These are phyloP conservation scores for Mus spicilegus DNA, from an alignment of 2,113 vertebrate genomes.

Conservation along the genomic window DNA sequence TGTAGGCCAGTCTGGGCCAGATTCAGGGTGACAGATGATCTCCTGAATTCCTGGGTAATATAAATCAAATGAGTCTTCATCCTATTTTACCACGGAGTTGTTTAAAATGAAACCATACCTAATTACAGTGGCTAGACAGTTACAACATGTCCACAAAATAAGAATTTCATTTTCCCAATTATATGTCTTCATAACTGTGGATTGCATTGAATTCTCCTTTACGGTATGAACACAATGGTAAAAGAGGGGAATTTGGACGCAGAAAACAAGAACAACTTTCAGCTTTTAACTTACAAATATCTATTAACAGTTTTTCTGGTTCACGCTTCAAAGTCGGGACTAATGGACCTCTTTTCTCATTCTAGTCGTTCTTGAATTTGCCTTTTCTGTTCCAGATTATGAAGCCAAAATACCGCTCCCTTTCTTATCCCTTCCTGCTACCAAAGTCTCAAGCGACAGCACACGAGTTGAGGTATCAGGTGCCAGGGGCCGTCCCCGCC, in stretches of 20 bases:
- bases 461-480: slow-evolving; percentile 90
- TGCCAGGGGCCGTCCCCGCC: slow-evolving; percentile 88
- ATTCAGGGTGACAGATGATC: not conserved
- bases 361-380: not conserved
- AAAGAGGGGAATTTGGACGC: not conserved
- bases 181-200: not conserved
- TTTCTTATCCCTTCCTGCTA: slow-evolving; percentile 94
- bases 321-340: not conserved
- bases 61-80: not conserved
- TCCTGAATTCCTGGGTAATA: no score
- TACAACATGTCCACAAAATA: not conserved
- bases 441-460: slow-evolving; percentile 95
- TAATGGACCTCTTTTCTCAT: slow-evolving; percentile 14
- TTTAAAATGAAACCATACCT: not conserved
- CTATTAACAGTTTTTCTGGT: not conserved
- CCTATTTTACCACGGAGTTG: slow-evolving; percentile 19
- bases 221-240: not conserved
- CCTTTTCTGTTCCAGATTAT: slow-evolving; percentile 88
- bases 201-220: not conserved
- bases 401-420: slow-evolving; percentile 95
- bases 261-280: not conserved
- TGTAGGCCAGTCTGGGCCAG: no score
- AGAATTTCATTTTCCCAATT: slow-evolving; percentile 3
- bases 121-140: not conserved
- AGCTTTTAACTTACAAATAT: slow-evolving; percentile 4